Conservation (phyloP, 2,113 vertebrate species). For the Aspidoscelis tigris region DNA sequence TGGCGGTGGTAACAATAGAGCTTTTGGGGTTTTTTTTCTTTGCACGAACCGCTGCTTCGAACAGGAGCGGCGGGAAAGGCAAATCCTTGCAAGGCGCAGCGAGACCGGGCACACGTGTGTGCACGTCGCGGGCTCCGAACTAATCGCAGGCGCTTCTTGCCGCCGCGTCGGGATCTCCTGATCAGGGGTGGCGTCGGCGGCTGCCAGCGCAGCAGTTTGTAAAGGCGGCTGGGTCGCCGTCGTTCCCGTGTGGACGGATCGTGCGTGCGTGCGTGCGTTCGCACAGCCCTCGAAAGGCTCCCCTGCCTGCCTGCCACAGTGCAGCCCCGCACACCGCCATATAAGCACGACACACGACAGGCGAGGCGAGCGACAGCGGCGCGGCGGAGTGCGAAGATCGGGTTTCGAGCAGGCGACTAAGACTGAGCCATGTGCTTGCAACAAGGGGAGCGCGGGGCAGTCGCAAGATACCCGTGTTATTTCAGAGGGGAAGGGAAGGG, state of each 20-base stretch:
- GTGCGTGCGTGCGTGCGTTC: background rate
- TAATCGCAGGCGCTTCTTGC: too few species aligned
- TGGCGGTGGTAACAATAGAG: background rate
- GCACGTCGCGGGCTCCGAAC: too few species aligned
- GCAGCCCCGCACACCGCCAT: background rate
- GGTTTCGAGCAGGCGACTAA: background rate
- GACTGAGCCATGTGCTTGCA: background rate
- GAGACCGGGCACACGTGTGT: too few species aligned
- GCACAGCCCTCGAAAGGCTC: background rate
- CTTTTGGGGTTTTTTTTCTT: too few species aligned
- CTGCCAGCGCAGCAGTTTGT: background rate
- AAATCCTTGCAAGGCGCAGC: background rate
- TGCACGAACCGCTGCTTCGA: background rate
- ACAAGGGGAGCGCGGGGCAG: background rate
- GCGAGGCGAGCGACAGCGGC: background rate
- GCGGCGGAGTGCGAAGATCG: background rate
- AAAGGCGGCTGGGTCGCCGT: background rate
- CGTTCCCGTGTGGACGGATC: background rate
- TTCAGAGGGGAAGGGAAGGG: slow-evolving; percentile 3
- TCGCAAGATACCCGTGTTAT: background rate
- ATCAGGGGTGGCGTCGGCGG: background rate
- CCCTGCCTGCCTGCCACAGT: too few species aligned
- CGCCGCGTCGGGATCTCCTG: too few species aligned
- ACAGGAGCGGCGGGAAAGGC: background rate
- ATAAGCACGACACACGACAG: background rate